Evolutionary conservation across 2,888 invertebrate species (phyloP), one percentile per base, ranked within the genome.

Genomic region (Hemaris fuciformis): DNA sequence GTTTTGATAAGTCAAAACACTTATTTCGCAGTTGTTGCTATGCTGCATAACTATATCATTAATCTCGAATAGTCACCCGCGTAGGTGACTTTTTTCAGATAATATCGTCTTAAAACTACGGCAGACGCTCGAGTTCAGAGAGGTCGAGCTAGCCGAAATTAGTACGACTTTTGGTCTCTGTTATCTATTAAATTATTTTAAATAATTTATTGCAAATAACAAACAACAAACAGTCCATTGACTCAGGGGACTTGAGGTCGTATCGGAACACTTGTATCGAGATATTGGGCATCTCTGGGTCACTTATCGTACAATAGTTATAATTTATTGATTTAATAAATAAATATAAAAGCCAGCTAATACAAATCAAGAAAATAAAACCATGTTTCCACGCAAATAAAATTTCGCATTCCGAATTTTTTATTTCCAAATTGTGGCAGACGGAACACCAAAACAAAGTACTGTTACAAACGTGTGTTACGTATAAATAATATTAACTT

Each of bases 161-260:
- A 31, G 10, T 53, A 31, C 18, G 31, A 53, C 53, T 31, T 27
- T 18, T 53, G 31, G 31, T 10, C 31, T 10, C 18, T 10, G 10
- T 31, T 53, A 53, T 53, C 53, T 43, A 20, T 53, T 18, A 5
- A 46, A 46, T n/a, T 46, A 22, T 13, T 22, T 23, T 10, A 27
- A 18, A 31, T 53, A 15, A 27, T 27, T 31, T 22, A 43, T 53
- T 31, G 15, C 15, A 31, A 8, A 18, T 15, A 25, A 25, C 25
- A 48, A 48, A 48, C n/a, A 53, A 53, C 53, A 31, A 53, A 53
- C 18, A 27, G 53, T 53, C 18, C 53, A 53, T 53, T 53, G 53
- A 53, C 53, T 31, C 38, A 4, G 31, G 15, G 4, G 18, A 53
- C 31, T 1, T 15, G 27, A 18, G 27, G 31, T 27, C 53, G 8